Percentiles rank a stretch among this genome's conserved stretches.
Evolutionary conservation across 2,113 vertebrate species (phyloP).

Genomic region (Oxyruncus cristatus): DNA sequence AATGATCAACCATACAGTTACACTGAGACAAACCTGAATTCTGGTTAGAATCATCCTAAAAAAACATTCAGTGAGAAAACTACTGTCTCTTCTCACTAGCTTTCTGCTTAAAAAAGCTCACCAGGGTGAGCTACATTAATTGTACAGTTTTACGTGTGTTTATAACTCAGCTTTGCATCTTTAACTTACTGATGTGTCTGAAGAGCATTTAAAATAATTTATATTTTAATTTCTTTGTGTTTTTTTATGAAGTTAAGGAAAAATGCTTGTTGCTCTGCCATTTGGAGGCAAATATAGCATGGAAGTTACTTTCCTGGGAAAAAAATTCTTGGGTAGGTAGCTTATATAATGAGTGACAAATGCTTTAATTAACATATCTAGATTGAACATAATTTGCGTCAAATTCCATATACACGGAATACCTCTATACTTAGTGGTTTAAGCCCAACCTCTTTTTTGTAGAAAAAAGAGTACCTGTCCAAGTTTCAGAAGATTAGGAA

Average conservation of each 20-base stretch:
- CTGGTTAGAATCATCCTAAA: not conserved
- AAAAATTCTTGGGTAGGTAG: not conserved
- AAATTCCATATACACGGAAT: not conserved
- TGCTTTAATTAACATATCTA: not conserved
- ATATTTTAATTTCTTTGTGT: not conserved
- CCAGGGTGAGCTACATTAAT: not conserved
- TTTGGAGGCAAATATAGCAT: not conserved
- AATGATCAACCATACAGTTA: not conserved
- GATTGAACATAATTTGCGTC: not conserved
- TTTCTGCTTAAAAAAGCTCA: not conserved
- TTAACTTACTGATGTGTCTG: not conserved
- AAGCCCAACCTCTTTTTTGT: not conserved
- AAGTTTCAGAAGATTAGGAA: not conserved
- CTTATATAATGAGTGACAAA: not conserved
- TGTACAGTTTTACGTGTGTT: not conserved
- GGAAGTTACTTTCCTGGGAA: not conserved
- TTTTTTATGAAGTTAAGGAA: not conserved
- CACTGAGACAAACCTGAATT: not conserved
- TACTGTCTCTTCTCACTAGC: not conserved
- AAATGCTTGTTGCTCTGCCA: not conserved
- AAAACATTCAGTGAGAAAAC: not conserved
- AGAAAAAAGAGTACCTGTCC: not conserved
- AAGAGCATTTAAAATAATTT: not conserved
- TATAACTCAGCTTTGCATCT: not conserved
- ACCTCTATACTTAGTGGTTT: not conserved